Percentiles rank a stretch among this genome's conserved stretches.
Conservation (phyloP, 2,113 vertebrate genomes). For the Glareola pratincola region DNA sequence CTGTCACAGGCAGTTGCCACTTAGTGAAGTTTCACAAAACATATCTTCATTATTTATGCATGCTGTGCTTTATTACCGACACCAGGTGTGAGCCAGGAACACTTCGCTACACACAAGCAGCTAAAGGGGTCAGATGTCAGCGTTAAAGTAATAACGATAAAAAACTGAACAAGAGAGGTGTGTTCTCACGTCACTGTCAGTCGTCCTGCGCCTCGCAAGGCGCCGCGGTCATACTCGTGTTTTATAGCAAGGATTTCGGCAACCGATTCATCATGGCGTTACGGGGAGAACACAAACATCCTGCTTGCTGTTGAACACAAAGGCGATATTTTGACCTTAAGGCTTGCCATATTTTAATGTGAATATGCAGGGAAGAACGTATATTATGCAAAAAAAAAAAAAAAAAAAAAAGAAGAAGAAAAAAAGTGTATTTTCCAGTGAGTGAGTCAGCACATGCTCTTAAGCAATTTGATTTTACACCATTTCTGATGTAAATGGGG, state of each 20-base stretch:
- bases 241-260: neutral
- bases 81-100: constrained; percentile 63
- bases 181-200: constrained; percentile 9
- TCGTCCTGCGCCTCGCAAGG: neutral
- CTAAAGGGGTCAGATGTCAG: constrained; percentile 57
- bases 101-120: constrained; percentile 38
- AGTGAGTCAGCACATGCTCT: fast-evolving
- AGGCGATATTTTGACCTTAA: neutral
- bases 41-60: constrained; percentile 71
- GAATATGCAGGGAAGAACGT: fast-evolving
- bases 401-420: neutral
- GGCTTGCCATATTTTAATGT: fast-evolving
- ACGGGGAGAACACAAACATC: neutral
- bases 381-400: neutral
- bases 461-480: neutral
- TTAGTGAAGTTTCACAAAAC: constrained; percentile 70
- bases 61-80: constrained; percentile 58
- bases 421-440: neutral
- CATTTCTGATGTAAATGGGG: neutral
- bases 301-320: neutral
- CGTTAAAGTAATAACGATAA: constrained; percentile 30
- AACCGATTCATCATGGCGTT: neutral
- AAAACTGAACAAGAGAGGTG: constrained; percentile 37
- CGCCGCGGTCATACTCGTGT: neutral
- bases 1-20: constrained; percentile 71